These are phyloP conservation scores for Therioaphis trifolii DNA, from an alignment of 2,888 invertebrate species.

Conservation along the genomic window DNA sequence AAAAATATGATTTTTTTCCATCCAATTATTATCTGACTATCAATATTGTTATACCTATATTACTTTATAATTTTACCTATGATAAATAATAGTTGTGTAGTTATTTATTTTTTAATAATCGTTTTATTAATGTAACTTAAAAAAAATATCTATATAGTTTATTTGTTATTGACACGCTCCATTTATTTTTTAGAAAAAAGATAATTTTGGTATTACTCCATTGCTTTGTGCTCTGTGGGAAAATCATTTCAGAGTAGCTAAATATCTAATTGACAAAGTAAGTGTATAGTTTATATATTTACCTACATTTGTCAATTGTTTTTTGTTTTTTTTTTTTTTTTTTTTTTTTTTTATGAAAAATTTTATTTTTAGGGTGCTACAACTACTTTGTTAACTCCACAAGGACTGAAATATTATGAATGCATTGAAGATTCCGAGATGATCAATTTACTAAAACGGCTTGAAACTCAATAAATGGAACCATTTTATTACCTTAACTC, in stretches of 20 bases:
- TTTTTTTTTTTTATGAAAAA: neutral
- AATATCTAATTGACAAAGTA: constrained; percentile 59
- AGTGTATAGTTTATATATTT: neutral
- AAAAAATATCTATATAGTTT: neutral
- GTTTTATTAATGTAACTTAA: neutral
- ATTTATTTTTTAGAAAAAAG: constrained; percentile 50
- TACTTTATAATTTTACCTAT: neutral
- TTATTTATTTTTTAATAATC: too few relatives aligned
- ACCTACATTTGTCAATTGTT: neutral
- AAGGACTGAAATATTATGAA: constrained; percentile 53
- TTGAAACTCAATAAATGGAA: constrained; percentile 49
- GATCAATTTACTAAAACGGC: constrained; percentile 49
- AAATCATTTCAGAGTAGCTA: constrained; percentile 52
- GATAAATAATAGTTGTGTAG: too few relatives aligned
- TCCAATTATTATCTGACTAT: neutral
- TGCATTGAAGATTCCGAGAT: constrained; percentile 53
- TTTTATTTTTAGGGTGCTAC: constrained; percentile 40
- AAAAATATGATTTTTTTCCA: neutral
- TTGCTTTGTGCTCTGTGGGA: constrained; percentile 55
- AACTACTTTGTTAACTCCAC: constrained; percentile 44
- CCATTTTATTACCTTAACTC: neutral
- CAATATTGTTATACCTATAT: neutral
- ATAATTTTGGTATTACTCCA: constrained; percentile 54
- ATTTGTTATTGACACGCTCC: neutral
- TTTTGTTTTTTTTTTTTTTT: neutral